Percentiles rank a stretch among this genome's conserved stretches.
These are phyloP conservation scores for Drusus annulatus DNA, from an alignment of 1,140 invertebrate genomes.

Conservation along the genomic window DNA sequence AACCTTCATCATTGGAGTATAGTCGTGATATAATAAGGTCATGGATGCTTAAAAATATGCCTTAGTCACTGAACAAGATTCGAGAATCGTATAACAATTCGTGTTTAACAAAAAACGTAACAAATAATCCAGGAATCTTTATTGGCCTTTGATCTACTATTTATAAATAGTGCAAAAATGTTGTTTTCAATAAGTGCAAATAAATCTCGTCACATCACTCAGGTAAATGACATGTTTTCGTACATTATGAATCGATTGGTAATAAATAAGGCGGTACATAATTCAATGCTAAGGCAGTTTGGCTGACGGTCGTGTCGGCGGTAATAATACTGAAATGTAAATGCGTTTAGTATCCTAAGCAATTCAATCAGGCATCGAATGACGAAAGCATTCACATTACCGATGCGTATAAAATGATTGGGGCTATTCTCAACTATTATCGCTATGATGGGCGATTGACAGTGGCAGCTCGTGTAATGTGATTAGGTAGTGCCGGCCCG, in stretches of 20 bases:
- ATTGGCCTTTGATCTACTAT: too few relatives aligned
- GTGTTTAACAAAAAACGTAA: too few relatives aligned
- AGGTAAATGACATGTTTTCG: too few relatives aligned
- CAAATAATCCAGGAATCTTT: too few relatives aligned
- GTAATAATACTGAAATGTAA: not conserved
- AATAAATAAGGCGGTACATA: too few relatives aligned
- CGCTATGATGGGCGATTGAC: not conserved
- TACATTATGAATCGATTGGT: too few relatives aligned
- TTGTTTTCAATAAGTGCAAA: too few relatives aligned
- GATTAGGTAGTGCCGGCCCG: constrained; percentile 6
- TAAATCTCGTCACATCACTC: too few relatives aligned
- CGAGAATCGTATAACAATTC: not conserved
- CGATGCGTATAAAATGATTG: constrained; percentile 21
- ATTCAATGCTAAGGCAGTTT: too few relatives aligned
- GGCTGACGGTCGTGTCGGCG: not conserved
- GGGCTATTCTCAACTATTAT: constrained; percentile 6
- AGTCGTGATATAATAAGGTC: constrained; percentile 17
- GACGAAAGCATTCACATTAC: not conserved
- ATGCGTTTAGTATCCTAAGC: constrained; percentile 4
- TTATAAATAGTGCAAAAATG: too few relatives aligned
- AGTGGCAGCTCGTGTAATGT: constrained; percentile 26
- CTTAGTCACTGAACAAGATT: not conserved
- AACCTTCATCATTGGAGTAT: not conserved
- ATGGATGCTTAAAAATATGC: not conserved
- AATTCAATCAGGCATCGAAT: constrained; percentile 9